Evolutionary conservation across 2,888 invertebrate genomes (phyloP), one percentile per base, ranked within the genome.

Genomic region (Parapristionchus giblindavisi): DNA sequence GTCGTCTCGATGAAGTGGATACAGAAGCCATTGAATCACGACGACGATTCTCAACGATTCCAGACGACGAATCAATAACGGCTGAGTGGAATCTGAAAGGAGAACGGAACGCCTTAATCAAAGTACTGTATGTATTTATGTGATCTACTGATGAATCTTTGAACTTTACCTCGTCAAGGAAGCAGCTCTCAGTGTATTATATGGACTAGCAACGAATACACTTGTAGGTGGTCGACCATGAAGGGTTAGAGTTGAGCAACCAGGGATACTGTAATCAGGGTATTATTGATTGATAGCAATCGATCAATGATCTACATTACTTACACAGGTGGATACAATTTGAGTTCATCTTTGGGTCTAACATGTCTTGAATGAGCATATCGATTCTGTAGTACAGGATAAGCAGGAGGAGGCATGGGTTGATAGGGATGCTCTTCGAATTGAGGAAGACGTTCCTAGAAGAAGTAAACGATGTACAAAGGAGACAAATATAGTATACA

Each of bases 321-420:
- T 80, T 77, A 88, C 88, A 88, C 85, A 17, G 88, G 88, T 14
- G 88, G 88, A 74, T 86, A 88, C 14, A 88, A 82, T 71, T 88
- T 88, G 80, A 85, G 83, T 75, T 88, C 88, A 40, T 87, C 83
- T 52, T 85, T 84, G 3, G 86, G 86, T 61, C 83, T 83, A 27
- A 86, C 85, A 14, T 87, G 73, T 24, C 84, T 78, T 3, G 85
- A 81, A 63, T 83, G 84, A 2, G 88, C 88, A 77, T 88, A 84
- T n/a, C 76, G 78, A 71, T 88, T 88, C 71, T 83, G 84, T 4
- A 88, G 77, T 24, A 87, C 85, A 17, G 87, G 83, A 76, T 84
- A 84, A 0, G 86, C 83, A 8, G 85, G 87, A 21, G 88, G 88
- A 36, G 87, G 87, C 56, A 87, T 76, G 17, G 88, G 86, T 76